A percentile compares a stretch with the other conserved stretches of the same genome.
These are phyloP conservation scores for Formica aserva DNA, from an alignment of 2,888 invertebrate genomes.

Conservation along the genomic window DNA sequence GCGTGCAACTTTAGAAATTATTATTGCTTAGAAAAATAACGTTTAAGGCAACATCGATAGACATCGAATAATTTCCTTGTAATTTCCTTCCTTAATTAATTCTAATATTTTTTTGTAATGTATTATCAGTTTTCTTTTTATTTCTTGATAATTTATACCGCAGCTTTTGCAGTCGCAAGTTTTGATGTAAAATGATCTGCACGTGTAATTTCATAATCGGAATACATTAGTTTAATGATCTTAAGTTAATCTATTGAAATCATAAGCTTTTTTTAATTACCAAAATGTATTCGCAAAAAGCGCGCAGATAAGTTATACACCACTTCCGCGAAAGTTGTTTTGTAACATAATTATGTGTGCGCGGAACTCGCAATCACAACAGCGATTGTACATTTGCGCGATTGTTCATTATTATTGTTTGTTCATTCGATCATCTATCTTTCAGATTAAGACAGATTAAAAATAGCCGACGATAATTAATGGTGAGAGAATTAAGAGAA, in stretches of 20 bases:
- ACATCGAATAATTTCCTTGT: neutral
- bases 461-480: neutral
- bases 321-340: constrained; percentile 69
- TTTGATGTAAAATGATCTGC: neutral
- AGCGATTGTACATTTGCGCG: constrained; percentile 44
- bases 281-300: constrained; percentile 40
- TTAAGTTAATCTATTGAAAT: neutral
- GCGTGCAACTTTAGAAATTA: neutral
- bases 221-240: neutral
- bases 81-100: too few relatives aligned
- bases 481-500: neutral
- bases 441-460: neutral
- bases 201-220: neutral
- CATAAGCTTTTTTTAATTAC: neutral
- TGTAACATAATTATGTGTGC: constrained; percentile 54
- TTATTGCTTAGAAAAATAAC: neutral
- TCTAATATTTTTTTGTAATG: neutral
- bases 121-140: neutral
- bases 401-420: constrained; percentile 23
- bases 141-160: neutral
- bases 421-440: constrained; percentile 40
- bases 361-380: constrained; percentile 6
- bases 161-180: neutral
- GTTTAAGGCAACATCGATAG: neutral
- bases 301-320: constrained; percentile 36